Conservation (phyloP, 2,888 invertebrate species). For the Rugalucina vietnamica region DNA sequence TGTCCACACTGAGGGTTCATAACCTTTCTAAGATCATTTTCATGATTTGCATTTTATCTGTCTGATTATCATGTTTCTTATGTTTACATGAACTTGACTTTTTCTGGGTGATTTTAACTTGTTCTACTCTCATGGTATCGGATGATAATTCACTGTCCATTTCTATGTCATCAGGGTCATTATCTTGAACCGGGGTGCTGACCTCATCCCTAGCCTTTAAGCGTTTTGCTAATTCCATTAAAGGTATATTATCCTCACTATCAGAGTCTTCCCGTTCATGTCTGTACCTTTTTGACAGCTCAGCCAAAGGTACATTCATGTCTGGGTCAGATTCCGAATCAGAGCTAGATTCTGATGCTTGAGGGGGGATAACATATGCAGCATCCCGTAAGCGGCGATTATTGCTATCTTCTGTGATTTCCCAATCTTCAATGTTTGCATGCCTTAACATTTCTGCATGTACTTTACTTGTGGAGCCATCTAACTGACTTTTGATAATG, state of each 20-base stretch:
- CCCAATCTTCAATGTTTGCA: not conserved
- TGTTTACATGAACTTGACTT: not conserved
- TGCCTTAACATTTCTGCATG: not conserved
- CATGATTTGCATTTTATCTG: not conserved
- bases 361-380: not conserved
- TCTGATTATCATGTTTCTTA: not conserved
- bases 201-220: no score
- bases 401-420: not conserved
- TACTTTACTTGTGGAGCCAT: not conserved
- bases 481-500: not conserved
- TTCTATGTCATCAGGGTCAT: no score
- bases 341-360: not conserved
- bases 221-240: not conserved
- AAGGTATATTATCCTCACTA: not conserved
- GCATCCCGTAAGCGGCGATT: not conserved
- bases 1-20: not conserved
- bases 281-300: not conserved
- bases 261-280: not conserved
- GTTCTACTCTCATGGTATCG: not conserved
- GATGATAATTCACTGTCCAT: not conserved
- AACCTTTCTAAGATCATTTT: not conserved
- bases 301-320: not conserved
- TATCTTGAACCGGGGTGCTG: no score
- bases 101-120: not conserved
- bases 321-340: not conserved